These are phyloP conservation scores for Orchestes rusci DNA, from an alignment of 2,888 invertebrate genomes.

Conservation along the genomic window DNA sequence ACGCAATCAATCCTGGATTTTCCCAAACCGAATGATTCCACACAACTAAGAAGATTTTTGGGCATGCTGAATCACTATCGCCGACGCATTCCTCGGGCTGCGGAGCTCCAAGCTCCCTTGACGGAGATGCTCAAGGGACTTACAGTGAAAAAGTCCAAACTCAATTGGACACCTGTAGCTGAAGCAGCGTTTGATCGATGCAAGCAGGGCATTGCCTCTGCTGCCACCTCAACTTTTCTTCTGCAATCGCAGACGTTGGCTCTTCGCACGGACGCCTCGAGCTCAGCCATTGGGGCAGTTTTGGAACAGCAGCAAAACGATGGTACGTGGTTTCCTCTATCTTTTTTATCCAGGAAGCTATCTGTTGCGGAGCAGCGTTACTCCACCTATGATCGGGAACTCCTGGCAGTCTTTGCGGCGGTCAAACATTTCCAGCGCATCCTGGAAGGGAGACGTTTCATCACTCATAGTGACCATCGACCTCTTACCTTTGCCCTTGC, in stretches of 20 bases:
- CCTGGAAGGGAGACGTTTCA: conserved; percentile 13
- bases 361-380: not conserved
- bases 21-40: too few relatives aligned
- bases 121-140: not conserved
- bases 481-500: conserved; percentile 2
- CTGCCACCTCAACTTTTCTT: not conserved
- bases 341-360: not conserved
- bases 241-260: not conserved
- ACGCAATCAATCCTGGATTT: too few relatives aligned
- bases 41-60: too few relatives aligned
- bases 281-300: not conserved
- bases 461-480: conserved; percentile 4
- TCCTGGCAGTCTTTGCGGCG: too few relatives aligned
- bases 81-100: too few relatives aligned
- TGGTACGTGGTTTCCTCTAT: conserved; percentile 14
- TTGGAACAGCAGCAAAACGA: not conserved
- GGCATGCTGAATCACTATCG: too few relatives aligned
- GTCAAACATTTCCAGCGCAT: too few relatives aligned
- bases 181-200: not conserved
- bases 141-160: not conserved
- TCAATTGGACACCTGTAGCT: not conserved
- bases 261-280: not conserved
- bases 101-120: not conserved
- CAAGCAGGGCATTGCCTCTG: not conserved
- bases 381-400: not conserved